A percentile compares a stretch with the other conserved stretches of the same genome.
Conservation (phyloP, 2,113 vertebrate genomes). For the Lycaon pictus region DNA sequence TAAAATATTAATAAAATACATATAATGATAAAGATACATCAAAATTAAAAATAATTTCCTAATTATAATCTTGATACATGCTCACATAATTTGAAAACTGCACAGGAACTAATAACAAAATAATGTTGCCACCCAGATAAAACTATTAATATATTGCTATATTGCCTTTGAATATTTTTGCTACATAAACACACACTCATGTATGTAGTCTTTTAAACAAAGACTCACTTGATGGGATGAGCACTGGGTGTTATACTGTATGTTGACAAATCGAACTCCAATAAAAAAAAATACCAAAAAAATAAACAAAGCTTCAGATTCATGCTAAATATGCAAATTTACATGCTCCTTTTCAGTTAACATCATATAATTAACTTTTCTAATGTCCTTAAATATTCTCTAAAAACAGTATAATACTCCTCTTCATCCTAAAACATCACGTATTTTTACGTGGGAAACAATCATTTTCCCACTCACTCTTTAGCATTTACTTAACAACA, state of each 20-base stretch:
- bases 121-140: neutral
- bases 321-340: neutral
- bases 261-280: no score
- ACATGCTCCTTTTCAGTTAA: neutral
- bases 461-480: neutral
- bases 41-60: conserved; percentile 12
- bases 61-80: neutral
- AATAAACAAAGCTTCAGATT: neutral
- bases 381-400: neutral
- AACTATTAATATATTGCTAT: neutral
- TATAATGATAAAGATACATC: neutral
- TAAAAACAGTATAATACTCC: neutral
- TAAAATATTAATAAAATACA: conserved; percentile 14
- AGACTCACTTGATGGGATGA: no score
- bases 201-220: neutral
- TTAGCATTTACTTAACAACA: neutral
- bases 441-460: neutral
- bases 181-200: neutral
- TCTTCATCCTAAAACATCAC: neutral
- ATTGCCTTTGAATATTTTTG: conserved; percentile 15
- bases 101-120: neutral
- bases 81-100: conserved; percentile 28
- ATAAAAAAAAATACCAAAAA: no score
- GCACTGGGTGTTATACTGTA: no score
- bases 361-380: neutral